These are phyloP conservation scores for Sisyra terminalis DNA, from an alignment of 2,888 invertebrate genomes.

Conservation along the genomic window DNA sequence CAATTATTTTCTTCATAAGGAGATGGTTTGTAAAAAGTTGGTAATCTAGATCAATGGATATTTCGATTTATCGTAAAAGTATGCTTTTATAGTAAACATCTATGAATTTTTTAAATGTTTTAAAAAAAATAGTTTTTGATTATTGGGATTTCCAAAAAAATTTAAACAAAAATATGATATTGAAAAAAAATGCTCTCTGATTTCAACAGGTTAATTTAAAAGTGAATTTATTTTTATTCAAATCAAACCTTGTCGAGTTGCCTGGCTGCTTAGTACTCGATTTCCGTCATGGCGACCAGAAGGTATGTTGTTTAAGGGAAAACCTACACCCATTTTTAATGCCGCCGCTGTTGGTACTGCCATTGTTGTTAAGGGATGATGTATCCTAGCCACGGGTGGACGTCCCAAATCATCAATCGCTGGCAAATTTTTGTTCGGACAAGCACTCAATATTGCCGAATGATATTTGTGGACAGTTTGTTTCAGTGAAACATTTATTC, in stretches of 20 bases:
- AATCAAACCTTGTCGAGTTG: conserved; percentile 39
- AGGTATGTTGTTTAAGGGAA: conserved; percentile 57
- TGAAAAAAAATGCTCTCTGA: too few relatives aligned
- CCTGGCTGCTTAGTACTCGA: conserved; percentile 41
- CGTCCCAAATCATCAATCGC: conserved; percentile 38
- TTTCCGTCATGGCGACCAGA: conserved; percentile 49
- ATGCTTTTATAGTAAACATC: too few relatives aligned
- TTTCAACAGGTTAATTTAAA: too few relatives aligned
- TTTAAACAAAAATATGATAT: too few relatives aligned
- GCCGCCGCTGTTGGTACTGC: conserved; percentile 71
- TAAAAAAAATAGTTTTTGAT: too few relatives aligned
- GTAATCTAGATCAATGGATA: too few relatives aligned
- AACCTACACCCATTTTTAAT: conserved; percentile 73
- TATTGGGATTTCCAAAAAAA: too few relatives aligned
- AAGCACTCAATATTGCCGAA: conserved; percentile 38
- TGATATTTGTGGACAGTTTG: conserved; percentile 44
- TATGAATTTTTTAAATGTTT: too few relatives aligned
- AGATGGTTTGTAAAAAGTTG: too few relatives aligned
- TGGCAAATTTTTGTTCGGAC: conserved; percentile 40
- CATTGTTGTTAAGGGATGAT: conserved; percentile 27
- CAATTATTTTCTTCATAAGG: too few relatives aligned
- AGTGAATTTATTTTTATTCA: too few relatives aligned
- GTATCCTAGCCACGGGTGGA: conserved; percentile 22
- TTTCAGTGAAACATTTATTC: conserved; percentile 39
- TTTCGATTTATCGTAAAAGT: too few relatives aligned